Evolutionary conservation across 2,888 invertebrate species (phyloP), one percentile per base, ranked within the genome.

Genomic region (Dorcus hopei): DNA sequence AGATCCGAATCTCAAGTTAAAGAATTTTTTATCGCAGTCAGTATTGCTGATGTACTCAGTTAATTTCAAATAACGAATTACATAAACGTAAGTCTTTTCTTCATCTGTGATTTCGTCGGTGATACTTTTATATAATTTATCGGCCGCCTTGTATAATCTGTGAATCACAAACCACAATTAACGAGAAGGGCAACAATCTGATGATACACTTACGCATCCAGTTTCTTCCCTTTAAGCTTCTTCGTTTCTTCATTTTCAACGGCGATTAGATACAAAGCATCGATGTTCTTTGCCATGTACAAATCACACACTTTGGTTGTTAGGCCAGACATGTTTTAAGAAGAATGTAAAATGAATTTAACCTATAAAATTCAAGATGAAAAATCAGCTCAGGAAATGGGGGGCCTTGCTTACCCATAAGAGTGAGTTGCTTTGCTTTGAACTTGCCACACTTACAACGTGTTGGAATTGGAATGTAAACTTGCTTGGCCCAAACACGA

Each of bases 101-200:
- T 52, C 55, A 33, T 59, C 59, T 5, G 51, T 23, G n/a, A 16
- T 9, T 11, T 52, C 38, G n/a, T 16, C 9, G n/a, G 41, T 23
- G 26, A 52, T 49, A 4, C 26, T 14, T 7, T 43, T 26, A n/a
- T 55, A 52, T 9, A 55, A 41, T 19, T 38, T 51, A 1, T 56
- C 50, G 11, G 59, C 59, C 5, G 54, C 38, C 39, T 56, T 55
- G 23, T 56, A 56, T 9, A 55, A 48, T 16, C 59, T 59, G 19
- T 9, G 48, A 7, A 54, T 11, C 14, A 4, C 45, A 38, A 11
- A n/a, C 3, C 5, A 39, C 45, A 45, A 33, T n/a, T 9, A 45
- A 14, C n/a, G 40, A 49, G n/a, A 23, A 9, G 14, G 14, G 1
- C 39, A 51, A 38, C 14, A 9, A 52, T 11, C n/a, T 11, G 5